These are phyloP conservation scores for Ptilodon capucinus DNA, from an alignment of 2,888 invertebrate species.

Conservation along the genomic window DNA sequence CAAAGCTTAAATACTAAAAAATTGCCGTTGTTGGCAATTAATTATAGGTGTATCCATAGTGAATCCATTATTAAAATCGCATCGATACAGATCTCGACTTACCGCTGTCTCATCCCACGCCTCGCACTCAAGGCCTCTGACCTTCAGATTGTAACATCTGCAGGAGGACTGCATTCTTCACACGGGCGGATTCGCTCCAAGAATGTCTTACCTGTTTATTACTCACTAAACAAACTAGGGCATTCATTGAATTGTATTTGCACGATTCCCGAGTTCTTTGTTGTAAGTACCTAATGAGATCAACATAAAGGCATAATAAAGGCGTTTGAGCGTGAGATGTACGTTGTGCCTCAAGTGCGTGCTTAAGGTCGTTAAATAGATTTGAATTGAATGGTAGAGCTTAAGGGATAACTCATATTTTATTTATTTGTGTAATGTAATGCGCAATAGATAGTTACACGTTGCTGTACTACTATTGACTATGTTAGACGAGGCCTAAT, in stretches of 20 bases:
- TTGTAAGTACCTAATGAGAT: conserved; percentile 15
- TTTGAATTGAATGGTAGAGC: background rate
- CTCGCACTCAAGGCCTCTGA: background rate
- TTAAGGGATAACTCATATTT: background rate
- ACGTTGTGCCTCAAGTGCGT: conserved; percentile 27
- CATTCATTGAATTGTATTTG: conserved; percentile 27
- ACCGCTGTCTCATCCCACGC: background rate
- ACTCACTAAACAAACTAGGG: conserved; percentile 18
- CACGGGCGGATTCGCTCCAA: conserved; percentile 14
- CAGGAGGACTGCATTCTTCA: conserved; percentile 40
- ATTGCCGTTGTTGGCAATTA: too few relatives aligned
- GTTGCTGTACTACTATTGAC: too few relatives aligned
- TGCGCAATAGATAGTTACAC: too few relatives aligned
- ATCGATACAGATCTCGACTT: too few relatives aligned
- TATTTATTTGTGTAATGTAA: background rate
- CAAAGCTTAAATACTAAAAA: too few relatives aligned
- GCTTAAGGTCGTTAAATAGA: conserved; percentile 29
- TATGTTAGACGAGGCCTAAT: too few relatives aligned
- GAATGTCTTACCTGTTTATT: conserved; percentile 26
- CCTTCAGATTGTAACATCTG: conserved; percentile 18
- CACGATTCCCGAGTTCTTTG: conserved; percentile 25
- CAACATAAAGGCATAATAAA: conserved; percentile 25
- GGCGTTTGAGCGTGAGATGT: conserved; percentile 21
- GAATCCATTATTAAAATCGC: too few relatives aligned
- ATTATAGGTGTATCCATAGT: too few relatives aligned